phyloP scores from a whole-genome alignment of 2,888 invertebrate genomes.

The Lithophane semibrunnea region DNA sequence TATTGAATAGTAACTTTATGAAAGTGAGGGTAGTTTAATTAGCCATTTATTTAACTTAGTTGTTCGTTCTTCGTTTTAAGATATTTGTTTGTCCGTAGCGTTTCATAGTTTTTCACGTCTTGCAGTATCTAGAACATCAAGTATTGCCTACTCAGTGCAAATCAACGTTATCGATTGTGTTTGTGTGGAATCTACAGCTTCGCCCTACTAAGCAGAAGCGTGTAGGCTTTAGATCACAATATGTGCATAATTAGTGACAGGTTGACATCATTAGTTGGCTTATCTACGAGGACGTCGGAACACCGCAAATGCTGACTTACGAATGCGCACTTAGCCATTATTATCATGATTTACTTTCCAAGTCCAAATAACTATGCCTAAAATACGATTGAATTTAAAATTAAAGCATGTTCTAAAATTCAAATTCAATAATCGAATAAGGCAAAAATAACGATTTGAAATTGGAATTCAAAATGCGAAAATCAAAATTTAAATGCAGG shows the following conservation, averaged over 20 bases:
- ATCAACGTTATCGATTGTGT: slow-evolving; percentile 20
- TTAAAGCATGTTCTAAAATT: not conserved
- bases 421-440: slow-evolving; percentile 11
- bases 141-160: slow-evolving; percentile 17
- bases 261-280: slow-evolving; percentile 44
- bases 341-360: not conserved
- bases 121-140: not conserved
- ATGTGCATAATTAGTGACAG: slow-evolving; percentile 53
- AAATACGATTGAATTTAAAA: slow-evolving; percentile 21
- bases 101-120: not conserved
- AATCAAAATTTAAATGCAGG: not conserved
- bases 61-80: not conserved
- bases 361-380: not conserved
- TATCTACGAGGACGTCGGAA: slow-evolving; percentile 21
- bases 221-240: slow-evolving; percentile 58
- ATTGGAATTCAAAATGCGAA: slow-evolving; percentile 22
- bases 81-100: not conserved
- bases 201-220: slow-evolving; percentile 23
- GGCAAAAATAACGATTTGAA: not conserved
- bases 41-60: not conserved
- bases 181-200: slow-evolving; percentile 9
- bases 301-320: slow-evolving; percentile 42
- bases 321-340: slow-evolving; percentile 3
- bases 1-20: not conserved
- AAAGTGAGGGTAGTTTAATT: not conserved